Percentiles rank a stretch among this genome's conserved stretches.
These are phyloP conservation scores for Chroicocephalus ridibundus DNA, from an alignment of 2,113 vertebrate species.

Conservation along the genomic window DNA sequence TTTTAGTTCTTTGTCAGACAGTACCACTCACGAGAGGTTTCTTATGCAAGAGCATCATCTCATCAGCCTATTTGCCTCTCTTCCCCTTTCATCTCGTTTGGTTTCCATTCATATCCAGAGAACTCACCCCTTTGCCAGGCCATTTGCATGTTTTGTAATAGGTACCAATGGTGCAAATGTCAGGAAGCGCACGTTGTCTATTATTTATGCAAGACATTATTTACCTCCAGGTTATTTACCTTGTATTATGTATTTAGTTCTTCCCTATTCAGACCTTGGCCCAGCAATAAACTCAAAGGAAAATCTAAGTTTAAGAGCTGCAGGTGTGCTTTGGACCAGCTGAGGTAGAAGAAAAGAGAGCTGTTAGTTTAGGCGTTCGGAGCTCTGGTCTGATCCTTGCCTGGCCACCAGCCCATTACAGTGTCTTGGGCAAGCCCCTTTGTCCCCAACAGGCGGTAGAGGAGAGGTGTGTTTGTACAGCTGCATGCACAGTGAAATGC, in stretches of 20 bases:
- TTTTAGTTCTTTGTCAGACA: background rate
- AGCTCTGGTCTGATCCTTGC: background rate
- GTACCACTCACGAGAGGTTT: background rate
- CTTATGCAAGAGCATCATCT: background rate
- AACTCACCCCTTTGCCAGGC: background rate
- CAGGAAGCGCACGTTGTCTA: background rate
- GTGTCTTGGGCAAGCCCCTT: background rate
- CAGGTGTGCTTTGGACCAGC: background rate
- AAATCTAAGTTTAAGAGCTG: background rate
- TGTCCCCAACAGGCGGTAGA: background rate
- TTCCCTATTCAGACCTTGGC: background rate
- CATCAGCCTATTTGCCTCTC: background rate
- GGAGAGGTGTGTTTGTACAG: conserved; percentile 5
- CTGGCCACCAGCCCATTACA: background rate
- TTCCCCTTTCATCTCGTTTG: conserved; percentile 1
- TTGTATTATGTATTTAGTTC: background rate
- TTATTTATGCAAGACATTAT: background rate
- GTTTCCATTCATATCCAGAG: background rate
- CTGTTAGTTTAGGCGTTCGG: background rate
- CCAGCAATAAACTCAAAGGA: background rate
- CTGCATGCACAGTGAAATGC: background rate
- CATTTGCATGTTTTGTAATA: conserved; percentile 40
- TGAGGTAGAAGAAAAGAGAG: background rate
- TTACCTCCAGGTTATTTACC: conserved; percentile 3
- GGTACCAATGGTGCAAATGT: background rate